A percentile compares a stretch with the other conserved stretches of the same genome.
phyloP scores from a whole-genome alignment of 2,113 vertebrate genomes.

The Sciurus niger region DNA sequence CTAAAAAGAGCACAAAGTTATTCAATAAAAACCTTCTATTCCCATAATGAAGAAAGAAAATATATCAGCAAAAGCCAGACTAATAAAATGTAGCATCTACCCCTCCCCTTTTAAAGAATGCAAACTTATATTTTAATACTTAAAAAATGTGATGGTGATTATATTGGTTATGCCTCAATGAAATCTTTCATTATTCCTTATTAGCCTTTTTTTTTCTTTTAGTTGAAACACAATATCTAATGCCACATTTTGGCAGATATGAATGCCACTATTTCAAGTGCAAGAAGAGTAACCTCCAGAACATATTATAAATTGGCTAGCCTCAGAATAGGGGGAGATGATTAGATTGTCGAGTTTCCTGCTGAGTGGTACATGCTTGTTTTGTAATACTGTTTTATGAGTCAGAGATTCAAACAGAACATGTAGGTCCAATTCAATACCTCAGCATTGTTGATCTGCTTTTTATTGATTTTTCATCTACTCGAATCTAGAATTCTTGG shows the following conservation, averaged over 20 bases:
- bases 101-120: conserved; percentile 41
- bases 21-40: conserved; percentile 63
- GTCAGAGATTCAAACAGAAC: conserved; percentile 87
- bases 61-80: conserved; percentile 23
- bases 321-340: conserved; percentile 83
- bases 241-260: conserved; percentile 68
- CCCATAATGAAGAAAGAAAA: conserved; percentile 45
- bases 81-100: conserved; percentile 39
- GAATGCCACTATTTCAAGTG: conserved; percentile 84
- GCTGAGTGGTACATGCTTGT: conserved; percentile 88
- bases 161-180: conserved; percentile 48
- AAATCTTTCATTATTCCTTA: conserved; percentile 28
- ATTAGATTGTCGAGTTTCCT: conserved; percentile 89
- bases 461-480: conserved; percentile 92
- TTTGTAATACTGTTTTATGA: conserved; percentile 88
- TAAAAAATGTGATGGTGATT: conserved; percentile 52
- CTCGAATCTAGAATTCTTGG: conserved; percentile 83
- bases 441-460: conserved; percentile 88
- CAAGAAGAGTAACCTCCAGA: conserved; percentile 85
- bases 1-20: conserved; percentile 53
- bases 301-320: conserved; percentile 86
- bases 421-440: conserved; percentile 87
- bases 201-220: conserved; percentile 52
- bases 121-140: conserved; percentile 58
- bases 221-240: conserved; percentile 66